Evolutionary conservation across 1,140 invertebrate genomes (phyloP).

Genomic region (Diploscapter pachys): DNA sequence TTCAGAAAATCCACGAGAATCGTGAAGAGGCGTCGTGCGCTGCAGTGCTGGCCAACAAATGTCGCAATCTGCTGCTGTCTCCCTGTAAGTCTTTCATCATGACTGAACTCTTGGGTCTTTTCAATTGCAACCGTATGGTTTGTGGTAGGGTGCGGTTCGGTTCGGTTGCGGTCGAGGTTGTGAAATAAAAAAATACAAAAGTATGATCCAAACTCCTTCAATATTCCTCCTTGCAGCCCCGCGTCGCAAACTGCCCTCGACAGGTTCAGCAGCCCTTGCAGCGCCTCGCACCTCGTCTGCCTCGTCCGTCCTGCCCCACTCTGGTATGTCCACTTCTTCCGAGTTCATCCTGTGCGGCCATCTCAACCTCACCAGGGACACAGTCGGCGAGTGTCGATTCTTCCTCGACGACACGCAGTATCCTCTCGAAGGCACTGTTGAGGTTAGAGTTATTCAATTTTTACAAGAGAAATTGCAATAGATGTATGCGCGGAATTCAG

Average conservation of each 20-base stretch:
- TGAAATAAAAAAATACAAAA: too few species aligned
- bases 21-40: constrained; percentile 10
- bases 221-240: too few species aligned
- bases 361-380: constrained; percentile 10
- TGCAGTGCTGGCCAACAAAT: constrained; percentile 22
- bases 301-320: not conserved
- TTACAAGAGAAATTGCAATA: too few species aligned
- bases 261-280: too few species aligned
- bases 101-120: not conserved
- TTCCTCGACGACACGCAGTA: constrained; percentile 28
- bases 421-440: constrained; percentile 30
- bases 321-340: not conserved
- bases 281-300: too few species aligned
- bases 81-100: not conserved
- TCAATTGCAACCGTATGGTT: not conserved
- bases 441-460: not conserved
- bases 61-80: constrained; percentile 18
- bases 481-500: too few species aligned
- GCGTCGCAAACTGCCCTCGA: too few species aligned
- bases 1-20: constrained; percentile 7
- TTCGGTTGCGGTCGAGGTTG: not conserved
- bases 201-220: too few species aligned
- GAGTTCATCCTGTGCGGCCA: constrained; percentile 20
- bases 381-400: constrained; percentile 8
- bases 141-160: constrained; percentile 1